Evolutionary conservation across 2,888 invertebrate species (phyloP).

Genomic region (Tipula helvola): DNA sequence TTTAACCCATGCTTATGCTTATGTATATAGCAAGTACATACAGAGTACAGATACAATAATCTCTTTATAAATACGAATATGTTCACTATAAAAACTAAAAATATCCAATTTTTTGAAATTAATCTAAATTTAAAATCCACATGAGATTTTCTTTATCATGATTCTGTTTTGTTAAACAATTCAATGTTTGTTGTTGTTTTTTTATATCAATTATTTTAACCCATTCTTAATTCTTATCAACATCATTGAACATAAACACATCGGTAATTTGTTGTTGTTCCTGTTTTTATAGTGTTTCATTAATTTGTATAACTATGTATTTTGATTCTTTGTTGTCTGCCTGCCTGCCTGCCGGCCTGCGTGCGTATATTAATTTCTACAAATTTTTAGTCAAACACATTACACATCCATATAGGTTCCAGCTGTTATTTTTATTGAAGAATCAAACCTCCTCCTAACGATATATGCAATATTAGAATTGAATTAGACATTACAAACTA

Average conservation of each 20-base stretch:
- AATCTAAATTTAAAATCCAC: background rate
- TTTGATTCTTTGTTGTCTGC: background rate
- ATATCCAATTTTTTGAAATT: background rate
- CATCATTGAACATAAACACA: background rate
- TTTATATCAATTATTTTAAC: background rate
- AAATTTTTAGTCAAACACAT: background rate
- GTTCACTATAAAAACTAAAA: background rate
- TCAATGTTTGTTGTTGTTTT: background rate
- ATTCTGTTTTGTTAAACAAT: background rate
- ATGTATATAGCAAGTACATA: background rate
- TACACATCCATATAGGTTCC: background rate
- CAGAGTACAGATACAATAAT: background rate
- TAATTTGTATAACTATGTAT: background rate
- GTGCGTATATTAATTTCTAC: background rate
- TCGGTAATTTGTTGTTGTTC: background rate
- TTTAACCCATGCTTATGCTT: background rate
- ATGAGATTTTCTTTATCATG: background rate
- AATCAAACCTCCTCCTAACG: background rate
- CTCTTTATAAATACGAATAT: background rate
- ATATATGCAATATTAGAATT: background rate
- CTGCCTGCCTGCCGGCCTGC: background rate
- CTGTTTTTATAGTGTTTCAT: background rate
- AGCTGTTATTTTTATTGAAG: background rate
- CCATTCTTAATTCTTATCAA: background rate
- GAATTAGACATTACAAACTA: background rate